These are phyloP conservation scores for Gnathonemus echidnorhynchus DNA, from an alignment of 2,113 vertebrate species.

Conservation along the genomic window DNA sequence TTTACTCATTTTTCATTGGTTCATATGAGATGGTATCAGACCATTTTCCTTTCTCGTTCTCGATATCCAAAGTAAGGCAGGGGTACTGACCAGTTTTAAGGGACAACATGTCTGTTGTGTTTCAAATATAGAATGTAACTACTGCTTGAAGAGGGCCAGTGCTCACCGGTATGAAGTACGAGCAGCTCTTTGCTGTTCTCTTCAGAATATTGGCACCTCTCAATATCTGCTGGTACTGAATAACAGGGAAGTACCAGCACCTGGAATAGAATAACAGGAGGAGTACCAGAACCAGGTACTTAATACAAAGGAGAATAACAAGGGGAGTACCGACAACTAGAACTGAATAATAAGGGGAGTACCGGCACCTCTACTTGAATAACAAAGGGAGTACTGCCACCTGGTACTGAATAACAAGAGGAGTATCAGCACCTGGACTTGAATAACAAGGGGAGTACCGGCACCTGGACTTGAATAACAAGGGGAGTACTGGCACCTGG, in stretches of 20 bases:
- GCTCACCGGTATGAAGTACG: neutral
- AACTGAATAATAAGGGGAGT: neutral
- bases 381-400: neutral
- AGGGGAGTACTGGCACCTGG: no score
- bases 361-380: neutral
- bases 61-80: neutral
- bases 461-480: neutral
- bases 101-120: neutral
- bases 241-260: neutral
- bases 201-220: neutral
- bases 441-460: neutral
- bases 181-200: neutral
- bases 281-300: neutral
- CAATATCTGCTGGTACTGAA: neutral
- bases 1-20: slow-evolving; percentile 5
- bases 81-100: neutral
- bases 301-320: neutral
- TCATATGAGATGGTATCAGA: neutral
- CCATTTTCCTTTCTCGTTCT: neutral
- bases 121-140: neutral
- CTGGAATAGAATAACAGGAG: neutral
- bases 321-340: neutral
- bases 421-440: neutral
- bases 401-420: neutral
- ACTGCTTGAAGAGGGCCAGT: neutral